Base-by-base conservation (phyloP, 2,113 vertebrate species). In the Alaudala cheleensis region DNA sequence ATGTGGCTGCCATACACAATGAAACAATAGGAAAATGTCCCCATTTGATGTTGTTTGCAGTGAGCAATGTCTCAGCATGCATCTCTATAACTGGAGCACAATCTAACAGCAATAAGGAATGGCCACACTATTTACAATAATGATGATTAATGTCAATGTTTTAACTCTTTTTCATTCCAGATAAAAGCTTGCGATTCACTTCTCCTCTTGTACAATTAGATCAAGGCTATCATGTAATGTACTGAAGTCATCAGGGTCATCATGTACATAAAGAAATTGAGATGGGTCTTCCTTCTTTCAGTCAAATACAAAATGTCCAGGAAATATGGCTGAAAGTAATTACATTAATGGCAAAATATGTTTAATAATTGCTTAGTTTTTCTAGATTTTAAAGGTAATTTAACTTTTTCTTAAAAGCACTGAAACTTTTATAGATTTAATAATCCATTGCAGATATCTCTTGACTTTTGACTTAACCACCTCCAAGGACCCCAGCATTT, bases 311-410 rank as follows among this genome's bases (percentile, higher is more conserved):
- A 85, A 93, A 92, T 58, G 13, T 70, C 53, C 67, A 86, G 95
- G 79, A 95, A 91, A 95, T 91, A 95, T 72, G 49, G 19, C 26
- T 64, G 62, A 84, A 88, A 96, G 57, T 66, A 96, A 96, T 93
- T 92, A 93, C 83, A 89, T 95, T 96, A 83, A 81, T 62, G 45
- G 80, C 44, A 91, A 89, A 92, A 92, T 88, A 86, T 50, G 47
- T 73, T 97, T 91, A 84, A 66, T 79, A 86, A 81, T 82, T 93
- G 12, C 72, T 73, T 93, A n/a, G n/a, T 50, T 53, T 47, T 65
- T 76, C 18, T 85, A 61, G 28, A 73, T 89, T 92, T 84, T 86
- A 53, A 94, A 49, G 15, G 31, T 34, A 80, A 37, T 56, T 34
- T 21, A n/a, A 23, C 29, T 21, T 60, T 49, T 77, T 87, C 33